These are phyloP conservation scores for Echeneis naucrates DNA, from an alignment of 2,797 vertebrate species.

Conservation along the genomic window DNA sequence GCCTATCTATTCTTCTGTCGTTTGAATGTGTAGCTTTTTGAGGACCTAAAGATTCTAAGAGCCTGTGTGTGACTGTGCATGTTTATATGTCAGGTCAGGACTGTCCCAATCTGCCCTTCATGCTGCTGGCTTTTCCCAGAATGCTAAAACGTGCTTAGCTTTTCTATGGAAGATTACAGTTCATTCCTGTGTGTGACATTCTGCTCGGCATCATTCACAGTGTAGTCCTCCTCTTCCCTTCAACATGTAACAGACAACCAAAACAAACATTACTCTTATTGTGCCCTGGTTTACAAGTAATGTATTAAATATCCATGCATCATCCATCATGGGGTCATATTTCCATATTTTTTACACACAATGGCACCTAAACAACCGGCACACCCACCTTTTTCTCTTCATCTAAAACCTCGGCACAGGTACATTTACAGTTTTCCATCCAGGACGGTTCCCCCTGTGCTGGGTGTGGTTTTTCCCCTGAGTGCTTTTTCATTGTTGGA, in stretches of 20 bases:
- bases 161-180: conserved; percentile 14
- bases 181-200: conserved; percentile 8
- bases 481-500: neutral
- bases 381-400: conserved; percentile 3
- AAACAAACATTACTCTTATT: conserved; percentile 3
- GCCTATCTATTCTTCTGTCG: neutral
- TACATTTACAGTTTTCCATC: conserved; percentile 12
- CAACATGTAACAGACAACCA: neutral
- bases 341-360: conserved; percentile 11
- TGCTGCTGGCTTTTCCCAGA: conserved; percentile 17
- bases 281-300: neutral
- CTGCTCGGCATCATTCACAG: neutral
- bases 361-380: neutral
- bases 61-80: neutral
- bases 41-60: too few relatives aligned
- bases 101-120: neutral
- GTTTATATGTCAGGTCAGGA: conserved; percentile 6
- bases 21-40: neutral
- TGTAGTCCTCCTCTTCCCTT: neutral
- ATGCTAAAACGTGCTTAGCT: neutral
- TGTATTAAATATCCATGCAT: neutral
- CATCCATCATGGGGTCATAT: neutral
- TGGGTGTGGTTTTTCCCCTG: conserved; percentile 23
- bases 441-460: neutral
- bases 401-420: neutral